Conservation (phyloP, 2,113 vertebrate genomes). For the Eudyptes chrysolophus region DNA sequence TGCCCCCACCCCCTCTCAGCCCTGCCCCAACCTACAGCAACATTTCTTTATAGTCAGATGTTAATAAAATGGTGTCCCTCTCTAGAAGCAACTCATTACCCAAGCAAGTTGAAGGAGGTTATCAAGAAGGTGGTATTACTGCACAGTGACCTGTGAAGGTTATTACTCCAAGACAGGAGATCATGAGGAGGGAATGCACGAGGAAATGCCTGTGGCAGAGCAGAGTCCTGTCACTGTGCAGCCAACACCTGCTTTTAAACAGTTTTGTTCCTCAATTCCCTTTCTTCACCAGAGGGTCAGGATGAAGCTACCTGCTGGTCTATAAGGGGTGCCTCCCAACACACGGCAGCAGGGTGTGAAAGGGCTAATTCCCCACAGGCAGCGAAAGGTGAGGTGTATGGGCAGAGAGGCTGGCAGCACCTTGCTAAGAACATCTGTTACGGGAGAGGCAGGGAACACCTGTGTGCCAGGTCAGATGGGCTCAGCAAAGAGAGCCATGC, state of each 20-base stretch:
- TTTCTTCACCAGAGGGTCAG: not conserved
- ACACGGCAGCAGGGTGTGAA: not conserved
- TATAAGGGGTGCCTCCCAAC: not conserved
- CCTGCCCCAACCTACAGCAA: not conserved
- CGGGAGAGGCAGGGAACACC: not conserved
- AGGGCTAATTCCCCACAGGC: rapidly evolving
- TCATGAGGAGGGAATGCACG: not conserved
- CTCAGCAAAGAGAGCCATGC: not conserved
- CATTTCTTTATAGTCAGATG: constrained; percentile 1
- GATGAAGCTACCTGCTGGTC: not conserved
- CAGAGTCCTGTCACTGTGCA: not conserved
- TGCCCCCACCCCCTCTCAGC: not conserved
- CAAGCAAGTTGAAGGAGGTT: constrained; percentile 12
- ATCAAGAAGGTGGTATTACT: not conserved
- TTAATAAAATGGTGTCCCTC: constrained; percentile 25
- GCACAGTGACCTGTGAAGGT: constrained; percentile 66
- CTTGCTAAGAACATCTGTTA: not conserved
- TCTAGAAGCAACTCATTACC: constrained; percentile 22
- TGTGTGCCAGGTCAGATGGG: not conserved
- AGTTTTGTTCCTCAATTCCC: not conserved
- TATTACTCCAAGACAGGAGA: not conserved
- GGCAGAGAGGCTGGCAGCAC: not conserved
- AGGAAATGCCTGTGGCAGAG: not conserved
- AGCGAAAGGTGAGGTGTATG: rapidly evolving
- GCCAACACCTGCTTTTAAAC: not conserved